These are phyloP conservation scores for Spongia lamella DNA, from an alignment of 37 sponge, comb jelly and placozoan genomes.

Conservation along the genomic window DNA sequence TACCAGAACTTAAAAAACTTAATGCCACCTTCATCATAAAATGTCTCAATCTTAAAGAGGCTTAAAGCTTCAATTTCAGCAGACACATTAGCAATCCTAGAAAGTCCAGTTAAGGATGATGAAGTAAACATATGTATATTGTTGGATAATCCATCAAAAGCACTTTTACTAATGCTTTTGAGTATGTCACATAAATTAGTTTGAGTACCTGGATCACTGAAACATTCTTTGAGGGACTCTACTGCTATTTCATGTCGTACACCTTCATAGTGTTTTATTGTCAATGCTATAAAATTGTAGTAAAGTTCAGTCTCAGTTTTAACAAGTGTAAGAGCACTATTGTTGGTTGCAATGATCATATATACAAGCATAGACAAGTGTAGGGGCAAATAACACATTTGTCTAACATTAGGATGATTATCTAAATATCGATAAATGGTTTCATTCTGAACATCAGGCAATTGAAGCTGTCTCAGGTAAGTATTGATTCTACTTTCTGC, in stretches of 20 bases:
- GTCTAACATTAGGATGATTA: slow-evolving; percentile 30
- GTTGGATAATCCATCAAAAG: no score
- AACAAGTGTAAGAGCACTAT: neutral
- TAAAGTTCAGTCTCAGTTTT: slow-evolving; percentile 47
- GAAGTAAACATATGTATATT: no score
- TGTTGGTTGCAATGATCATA: neutral
- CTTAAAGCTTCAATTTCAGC: slow-evolving; percentile 1
- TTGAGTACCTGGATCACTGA: no score
- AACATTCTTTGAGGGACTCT: no score
- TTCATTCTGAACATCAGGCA: slow-evolving; percentile 1
- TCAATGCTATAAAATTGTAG: slow-evolving; percentile 9
- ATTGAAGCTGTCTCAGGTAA: slow-evolving; percentile 11
- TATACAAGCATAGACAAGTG: slow-evolving; percentile 52
- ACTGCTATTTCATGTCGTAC: neutral
- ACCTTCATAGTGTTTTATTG: slow-evolving; percentile 21
- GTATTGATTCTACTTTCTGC: slow-evolving; percentile 19
- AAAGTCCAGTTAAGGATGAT: no score
- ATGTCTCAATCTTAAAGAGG: slow-evolving; percentile 6
- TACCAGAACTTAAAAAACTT: slow-evolving; percentile 34
- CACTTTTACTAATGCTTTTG: no score
- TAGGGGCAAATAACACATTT: slow-evolving; percentile 58
- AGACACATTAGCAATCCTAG: no score
- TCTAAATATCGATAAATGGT: slow-evolving; percentile 24
- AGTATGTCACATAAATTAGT: no score
- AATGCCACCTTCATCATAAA: slow-evolving; percentile 11